Conservation (phyloP, 2,797 vertebrate species). For the Strix occidentalis region DNA sequence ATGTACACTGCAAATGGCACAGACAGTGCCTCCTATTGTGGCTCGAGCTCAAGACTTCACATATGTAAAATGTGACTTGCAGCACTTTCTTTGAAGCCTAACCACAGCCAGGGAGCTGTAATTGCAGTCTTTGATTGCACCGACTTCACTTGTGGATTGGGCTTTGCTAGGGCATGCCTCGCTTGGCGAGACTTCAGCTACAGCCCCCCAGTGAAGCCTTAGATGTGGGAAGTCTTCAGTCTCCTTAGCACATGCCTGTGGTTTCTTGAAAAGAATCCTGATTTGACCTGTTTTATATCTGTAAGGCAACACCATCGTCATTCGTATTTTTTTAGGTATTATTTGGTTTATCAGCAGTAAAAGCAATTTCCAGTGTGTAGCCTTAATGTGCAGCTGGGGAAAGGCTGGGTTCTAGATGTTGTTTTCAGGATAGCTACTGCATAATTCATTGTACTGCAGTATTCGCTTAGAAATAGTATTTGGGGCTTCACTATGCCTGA, state of each 20-base stretch:
- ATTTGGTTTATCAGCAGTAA: constrained; percentile 28
- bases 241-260: constrained; percentile 88
- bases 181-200: constrained; percentile 81
- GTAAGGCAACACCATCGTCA: constrained; percentile 38
- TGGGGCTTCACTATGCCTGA: not conserved
- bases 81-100: constrained; percentile 87
- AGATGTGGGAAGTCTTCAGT: constrained; percentile 89
- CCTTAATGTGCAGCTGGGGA: constrained; percentile 34
- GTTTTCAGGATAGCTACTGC: not conserved
- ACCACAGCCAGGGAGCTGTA: constrained; percentile 85
- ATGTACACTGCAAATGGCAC: constrained; percentile 28
- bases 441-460: not conserved
- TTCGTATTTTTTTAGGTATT: not conserved
- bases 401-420: not conserved
- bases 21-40: constrained; percentile 74
- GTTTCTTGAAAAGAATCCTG: constrained; percentile 84
- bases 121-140: constrained; percentile 88
- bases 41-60: constrained; percentile 70
- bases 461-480: not conserved
- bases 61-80: constrained; percentile 77
- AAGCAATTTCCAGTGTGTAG: constrained; percentile 64
- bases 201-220: constrained; percentile 85
- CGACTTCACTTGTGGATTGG: constrained; percentile 80
- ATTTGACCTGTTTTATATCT: constrained; percentile 79
- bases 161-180: constrained; percentile 80